Percentiles rank a stretch among this genome's conserved stretches.
These are phyloP conservation scores for Tapirus terrestris DNA, from an alignment of 2,113 vertebrate species.

Conservation along the genomic window DNA sequence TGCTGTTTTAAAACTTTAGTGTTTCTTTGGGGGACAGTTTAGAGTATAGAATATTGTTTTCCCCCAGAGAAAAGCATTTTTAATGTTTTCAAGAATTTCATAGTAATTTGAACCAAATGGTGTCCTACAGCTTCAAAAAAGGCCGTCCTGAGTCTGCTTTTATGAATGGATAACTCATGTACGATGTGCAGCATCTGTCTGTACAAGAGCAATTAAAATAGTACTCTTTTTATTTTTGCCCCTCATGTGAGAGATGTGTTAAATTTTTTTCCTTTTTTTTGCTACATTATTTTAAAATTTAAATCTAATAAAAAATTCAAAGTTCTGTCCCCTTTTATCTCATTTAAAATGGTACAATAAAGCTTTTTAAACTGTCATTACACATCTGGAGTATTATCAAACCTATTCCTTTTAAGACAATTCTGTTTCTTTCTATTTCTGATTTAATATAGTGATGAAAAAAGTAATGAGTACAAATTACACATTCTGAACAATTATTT, in stretches of 20 bases:
- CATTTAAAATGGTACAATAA: constrained; percentile 6
- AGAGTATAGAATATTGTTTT: neutral
- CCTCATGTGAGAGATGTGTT: neutral
- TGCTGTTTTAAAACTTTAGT: neutral
- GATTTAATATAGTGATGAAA: neutral
- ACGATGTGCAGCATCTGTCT: neutral
- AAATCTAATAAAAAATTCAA: constrained; percentile 26
- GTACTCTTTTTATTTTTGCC: neutral
- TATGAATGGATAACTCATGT: neutral
- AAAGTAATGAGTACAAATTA: neutral
- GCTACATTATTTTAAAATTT: constrained; percentile 18
- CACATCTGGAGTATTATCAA: constrained; percentile 14
- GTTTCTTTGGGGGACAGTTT: neutral
- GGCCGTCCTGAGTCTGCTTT: neutral
- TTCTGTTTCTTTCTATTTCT: constrained; percentile 20
- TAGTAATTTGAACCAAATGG: neutral
- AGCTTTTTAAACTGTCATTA: constrained; percentile 33
- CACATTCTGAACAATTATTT: constrained; percentile 20
- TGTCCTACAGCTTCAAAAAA: neutral
- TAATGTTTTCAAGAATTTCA: constrained; percentile 35
- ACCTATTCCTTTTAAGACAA: constrained; percentile 24
- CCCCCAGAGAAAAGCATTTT: neutral
- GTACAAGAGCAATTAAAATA: neutral
- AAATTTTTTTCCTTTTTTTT: neutral
- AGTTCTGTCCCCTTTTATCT: neutral